Evolutionary conservation across 2,113 vertebrate species (phyloP).

Genomic region (Platycercus adscitus): DNA sequence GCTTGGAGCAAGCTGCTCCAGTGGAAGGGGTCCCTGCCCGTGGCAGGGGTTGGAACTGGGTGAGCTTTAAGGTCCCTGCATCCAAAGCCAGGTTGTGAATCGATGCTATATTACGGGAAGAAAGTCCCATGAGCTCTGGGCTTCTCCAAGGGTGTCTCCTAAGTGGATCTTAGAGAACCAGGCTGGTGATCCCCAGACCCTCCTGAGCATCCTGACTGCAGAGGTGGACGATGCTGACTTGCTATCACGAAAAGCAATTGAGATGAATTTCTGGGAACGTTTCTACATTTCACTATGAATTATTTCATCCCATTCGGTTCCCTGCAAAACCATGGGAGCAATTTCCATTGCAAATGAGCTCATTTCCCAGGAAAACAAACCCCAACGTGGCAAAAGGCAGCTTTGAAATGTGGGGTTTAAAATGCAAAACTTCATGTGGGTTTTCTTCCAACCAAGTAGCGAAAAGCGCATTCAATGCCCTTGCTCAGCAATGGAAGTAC

Average conservation of each 20-base stretch:
- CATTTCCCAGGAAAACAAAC: not conserved
- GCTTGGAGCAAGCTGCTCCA: not conserved
- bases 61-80: not conserved
- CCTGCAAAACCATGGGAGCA: not conserved
- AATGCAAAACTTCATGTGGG: not conserved
- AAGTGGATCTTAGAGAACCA: not conserved
- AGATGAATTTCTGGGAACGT: not conserved
- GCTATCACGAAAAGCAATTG: not conserved
- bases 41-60: not conserved
- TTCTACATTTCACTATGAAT: not conserved
- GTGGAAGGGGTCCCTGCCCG: not conserved
- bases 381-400: not conserved
- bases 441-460: not conserved
- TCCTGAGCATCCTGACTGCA: not conserved
- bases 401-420: not conserved
- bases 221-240: not conserved
- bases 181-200: not conserved
- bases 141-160: not conserved
- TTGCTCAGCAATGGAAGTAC: not conserved
- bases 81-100: not conserved
- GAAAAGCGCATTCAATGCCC: not conserved
- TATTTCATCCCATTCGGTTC: not conserved
- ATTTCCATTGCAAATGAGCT: constrained; percentile 42
- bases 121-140: not conserved
- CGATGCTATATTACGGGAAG: not conserved